Evolutionary conservation across 2,113 vertebrate species (phyloP).

Genomic region (Pedetes capensis): DNA sequence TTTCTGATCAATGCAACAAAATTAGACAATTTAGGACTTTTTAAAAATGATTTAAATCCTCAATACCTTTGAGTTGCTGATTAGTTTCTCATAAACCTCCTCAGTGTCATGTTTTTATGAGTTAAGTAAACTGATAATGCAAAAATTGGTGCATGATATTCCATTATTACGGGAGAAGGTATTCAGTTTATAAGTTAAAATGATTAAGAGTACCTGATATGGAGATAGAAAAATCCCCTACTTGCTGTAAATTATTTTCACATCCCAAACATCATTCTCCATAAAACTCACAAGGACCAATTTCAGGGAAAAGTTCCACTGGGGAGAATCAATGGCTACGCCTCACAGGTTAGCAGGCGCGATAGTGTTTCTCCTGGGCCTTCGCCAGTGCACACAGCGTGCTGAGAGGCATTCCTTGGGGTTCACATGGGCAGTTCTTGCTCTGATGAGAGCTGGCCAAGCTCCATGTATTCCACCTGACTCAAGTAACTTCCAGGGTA

Average conservation of each 20-base stretch:
- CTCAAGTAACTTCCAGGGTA: slow-evolving; percentile 37
- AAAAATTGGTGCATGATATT: not conserved
- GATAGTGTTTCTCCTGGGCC: slow-evolving; percentile 39
- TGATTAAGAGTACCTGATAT: not conserved
- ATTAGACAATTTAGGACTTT: not conserved
- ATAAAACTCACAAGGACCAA: not conserved
- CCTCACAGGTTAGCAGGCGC: not conserved
- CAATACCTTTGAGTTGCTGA: not conserved
- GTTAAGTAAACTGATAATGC: not conserved
- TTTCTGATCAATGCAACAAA: not conserved
- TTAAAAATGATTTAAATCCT: not conserved
- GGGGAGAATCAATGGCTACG: not conserved
- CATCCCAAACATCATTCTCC: not conserved
- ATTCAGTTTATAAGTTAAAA: slow-evolving; percentile 37
- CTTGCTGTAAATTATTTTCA: slow-evolving; percentile 25
- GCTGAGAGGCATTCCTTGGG: slow-evolving; percentile 39
- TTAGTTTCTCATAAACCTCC: slow-evolving; percentile 2
- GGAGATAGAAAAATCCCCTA: slow-evolving; percentile 22
- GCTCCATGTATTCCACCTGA: slow-evolving; percentile 16
- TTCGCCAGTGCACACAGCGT: not conserved
- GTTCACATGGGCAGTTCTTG: not conserved
- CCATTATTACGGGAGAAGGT: not conserved
- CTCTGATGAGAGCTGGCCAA: slow-evolving; percentile 22
- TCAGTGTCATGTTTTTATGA: not conserved
- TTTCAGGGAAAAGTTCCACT: not conserved